Evolutionary conservation across 2,113 vertebrate species (phyloP), one percentile per base, ranked within the genome.

Genomic region (Mugil cephalus): DNA sequence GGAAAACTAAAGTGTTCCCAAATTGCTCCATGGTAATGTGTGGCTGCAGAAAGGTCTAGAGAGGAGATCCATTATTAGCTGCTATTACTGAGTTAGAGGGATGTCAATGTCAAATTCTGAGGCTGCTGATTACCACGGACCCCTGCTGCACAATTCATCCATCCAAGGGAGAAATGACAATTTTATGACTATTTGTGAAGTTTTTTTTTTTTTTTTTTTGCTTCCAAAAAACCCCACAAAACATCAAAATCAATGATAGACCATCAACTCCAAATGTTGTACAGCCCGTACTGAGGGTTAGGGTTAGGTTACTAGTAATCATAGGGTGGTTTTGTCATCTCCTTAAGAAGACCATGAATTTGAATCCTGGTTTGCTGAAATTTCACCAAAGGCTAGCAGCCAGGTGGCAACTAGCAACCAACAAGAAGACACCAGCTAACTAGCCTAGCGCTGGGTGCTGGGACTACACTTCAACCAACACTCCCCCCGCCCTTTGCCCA

Each of bases 1-100:
- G 40, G 54, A 55, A 68, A 84, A 82, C 46, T 69, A 60, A 19
- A 30, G 59, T 38, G 65, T 82, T 48, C 53, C 38, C 42, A 77
- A 65, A 79, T 62, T 64, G 67, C 60, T 63, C 14, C 4, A 7
- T 53, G 65, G 45, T 0, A 3, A 24, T 30, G 34, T 7, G 14
- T 8, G 43, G 18, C 55, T 11, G 43, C 39, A 61, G 39, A 61
- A 43, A 69, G 53, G 43, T 62, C 34, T 52, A 24, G 40, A 71
- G 64, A 61, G 34, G 10, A 69, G 51, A 21, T 13, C 46, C 11
- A 19, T 50, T 40, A 73, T 67, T n/a, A 76, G 35, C n/a, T n/a
- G 8, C 50, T 58, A 43, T 63, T 54, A 48, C 42, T 48, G 40
- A 50, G n/a, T 66, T 55, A 74, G 19, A 51, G n/a, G 62, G 35